A percentile compares a stretch with the other conserved stretches of the same genome.
phyloP scores from a whole-genome alignment of 1,140 invertebrate genomes.

The Drosophila repletoides region DNA sequence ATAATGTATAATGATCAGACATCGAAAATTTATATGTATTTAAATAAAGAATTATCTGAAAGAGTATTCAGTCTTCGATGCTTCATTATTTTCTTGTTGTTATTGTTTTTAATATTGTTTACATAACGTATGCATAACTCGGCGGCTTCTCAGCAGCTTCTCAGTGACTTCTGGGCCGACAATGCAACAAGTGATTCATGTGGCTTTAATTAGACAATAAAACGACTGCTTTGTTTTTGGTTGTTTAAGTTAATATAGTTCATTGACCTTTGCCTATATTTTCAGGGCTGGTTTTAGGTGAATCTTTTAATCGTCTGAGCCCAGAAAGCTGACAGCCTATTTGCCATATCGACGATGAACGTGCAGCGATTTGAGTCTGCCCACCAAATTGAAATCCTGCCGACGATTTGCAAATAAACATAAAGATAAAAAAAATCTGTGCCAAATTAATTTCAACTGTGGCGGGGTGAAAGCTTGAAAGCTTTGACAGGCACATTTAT shows the following conservation, averaged over 20 bases:
- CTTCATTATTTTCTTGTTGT: no score
- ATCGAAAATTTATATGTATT: no score
- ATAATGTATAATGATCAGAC: no score
- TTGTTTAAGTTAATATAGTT: constrained; percentile 27
- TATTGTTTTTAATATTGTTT: constrained; percentile 61
- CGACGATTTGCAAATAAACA: constrained; percentile 63
- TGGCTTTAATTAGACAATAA: constrained; percentile 51
- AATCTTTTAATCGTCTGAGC: constrained; percentile 36
- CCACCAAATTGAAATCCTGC: constrained; percentile 67
- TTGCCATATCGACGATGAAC: constrained; percentile 68
- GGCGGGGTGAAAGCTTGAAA: constrained; percentile 66
- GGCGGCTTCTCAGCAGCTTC: background rate
- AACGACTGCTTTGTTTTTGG: constrained; percentile 36
- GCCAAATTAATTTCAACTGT: constrained; percentile 67
- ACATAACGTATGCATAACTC: constrained; percentile 17
- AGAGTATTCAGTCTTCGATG: no score
- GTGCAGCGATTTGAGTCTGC: constrained; percentile 56
- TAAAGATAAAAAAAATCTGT: constrained; percentile 72
- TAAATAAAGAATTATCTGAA: no score
- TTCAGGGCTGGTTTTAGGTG: constrained; percentile 1
- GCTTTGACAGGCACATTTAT: constrained; percentile 48
- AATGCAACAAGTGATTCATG: constrained; percentile 73
- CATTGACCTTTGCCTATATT: constrained; percentile 33
- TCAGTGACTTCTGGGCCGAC: constrained; percentile 18
- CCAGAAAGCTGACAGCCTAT: constrained; percentile 29